phyloP scores from a whole-genome alignment of 2,888 invertebrate species.

The Campoplex nolae region DNA sequence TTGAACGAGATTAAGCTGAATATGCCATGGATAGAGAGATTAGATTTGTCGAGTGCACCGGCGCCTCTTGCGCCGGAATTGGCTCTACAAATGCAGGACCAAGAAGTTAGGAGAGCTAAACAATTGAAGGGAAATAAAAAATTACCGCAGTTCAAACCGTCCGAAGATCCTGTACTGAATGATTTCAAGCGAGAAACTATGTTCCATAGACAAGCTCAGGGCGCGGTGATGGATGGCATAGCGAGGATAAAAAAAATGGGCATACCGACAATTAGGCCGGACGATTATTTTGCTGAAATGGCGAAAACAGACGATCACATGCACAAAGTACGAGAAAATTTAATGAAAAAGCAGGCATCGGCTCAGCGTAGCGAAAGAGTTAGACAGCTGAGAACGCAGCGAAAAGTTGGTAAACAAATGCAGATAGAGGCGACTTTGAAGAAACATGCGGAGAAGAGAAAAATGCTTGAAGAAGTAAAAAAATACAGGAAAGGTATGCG shows the following conservation, averaged over 20 bases:
- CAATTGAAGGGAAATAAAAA: conserved; percentile 90
- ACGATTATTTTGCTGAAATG: conserved; percentile 99
- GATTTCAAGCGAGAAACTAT: conserved; percentile 96
- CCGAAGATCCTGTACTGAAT: conserved; percentile 93
- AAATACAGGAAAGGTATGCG: conserved; percentile 95
- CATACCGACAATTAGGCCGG: conserved; percentile 93
- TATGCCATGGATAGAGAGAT: conserved; percentile 93
- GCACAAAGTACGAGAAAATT: conserved; percentile 95
- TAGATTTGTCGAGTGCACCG: conserved; percentile 91
- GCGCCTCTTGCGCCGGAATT: conserved; percentile 95
- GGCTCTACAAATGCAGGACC: conserved; percentile 91
- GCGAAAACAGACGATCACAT: conserved; percentile 98
- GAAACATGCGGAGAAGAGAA: conserved; percentile 95
- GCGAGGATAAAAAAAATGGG: conserved; percentile 91
- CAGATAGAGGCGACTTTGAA: conserved; percentile 93
- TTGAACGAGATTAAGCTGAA: conserved; percentile 89
- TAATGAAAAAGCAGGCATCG: conserved; percentile 93
- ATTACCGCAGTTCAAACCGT: conserved; percentile 87
- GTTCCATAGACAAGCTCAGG: conserved; percentile 95
- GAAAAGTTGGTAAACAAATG: conserved; percentile 96
- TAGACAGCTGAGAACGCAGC: conserved; percentile 94
- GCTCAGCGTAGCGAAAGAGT: conserved; percentile 96
- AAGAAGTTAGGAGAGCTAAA: conserved; percentile 89
- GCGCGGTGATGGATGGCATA: conserved; percentile 93
- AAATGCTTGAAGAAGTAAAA: conserved; percentile 96